Evolutionary conservation across 2,113 vertebrate genomes (phyloP).

Genomic region (Myotis lucifugus): DNA sequence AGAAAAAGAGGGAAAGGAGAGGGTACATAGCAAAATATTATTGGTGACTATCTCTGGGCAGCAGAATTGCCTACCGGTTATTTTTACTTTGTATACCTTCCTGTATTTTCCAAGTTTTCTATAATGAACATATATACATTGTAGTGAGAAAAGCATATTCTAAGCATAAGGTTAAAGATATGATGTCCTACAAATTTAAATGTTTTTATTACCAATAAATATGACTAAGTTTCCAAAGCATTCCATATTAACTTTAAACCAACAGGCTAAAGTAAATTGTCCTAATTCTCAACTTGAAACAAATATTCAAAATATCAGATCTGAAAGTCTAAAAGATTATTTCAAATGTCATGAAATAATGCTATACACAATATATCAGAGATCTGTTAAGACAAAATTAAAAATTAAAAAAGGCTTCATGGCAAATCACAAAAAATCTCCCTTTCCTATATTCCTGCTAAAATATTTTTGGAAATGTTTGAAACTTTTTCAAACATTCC

Average conservation of each 20-base stretch:
- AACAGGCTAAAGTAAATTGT: not conserved
- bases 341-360: not conserved
- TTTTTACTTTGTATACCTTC: not conserved
- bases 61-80: not conserved
- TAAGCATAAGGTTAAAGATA: not conserved
- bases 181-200: not conserved
- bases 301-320: not conserved
- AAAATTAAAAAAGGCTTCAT: constrained; percentile 3
- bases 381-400: not conserved
- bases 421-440: not conserved
- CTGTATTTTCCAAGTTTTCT: constrained; percentile 17
- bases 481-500: constrained; percentile 41
- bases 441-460: constrained; percentile 34
- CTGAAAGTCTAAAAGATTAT: not conserved
- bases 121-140: not conserved
- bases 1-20: not conserved
- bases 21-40: not conserved
- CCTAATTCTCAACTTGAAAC: not conserved
- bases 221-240: not conserved
- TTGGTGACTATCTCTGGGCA: not conserved
- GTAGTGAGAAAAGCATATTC: not conserved
- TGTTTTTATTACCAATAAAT: constrained; percentile 1
- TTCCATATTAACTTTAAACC: constrained; percentile 15
- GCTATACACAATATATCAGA: not conserved
- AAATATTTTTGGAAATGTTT: not conserved